Conservation (phyloP, 2,797 vertebrate genomes). For the Ataeniobius toweri region DNA sequence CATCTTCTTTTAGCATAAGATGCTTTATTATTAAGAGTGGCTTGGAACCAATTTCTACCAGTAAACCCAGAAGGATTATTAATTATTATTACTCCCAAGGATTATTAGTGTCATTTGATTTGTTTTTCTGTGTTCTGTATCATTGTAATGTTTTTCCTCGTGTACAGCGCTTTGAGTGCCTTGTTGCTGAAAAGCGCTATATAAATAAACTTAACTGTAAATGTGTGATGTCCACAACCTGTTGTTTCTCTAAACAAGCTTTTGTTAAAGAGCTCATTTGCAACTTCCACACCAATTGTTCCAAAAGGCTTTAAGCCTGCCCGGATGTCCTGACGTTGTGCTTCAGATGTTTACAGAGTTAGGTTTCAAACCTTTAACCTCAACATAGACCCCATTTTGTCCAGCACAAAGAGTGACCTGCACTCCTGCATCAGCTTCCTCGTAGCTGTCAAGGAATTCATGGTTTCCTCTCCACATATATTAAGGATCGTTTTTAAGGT, state of each 20-base stretch:
- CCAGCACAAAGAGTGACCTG: conserved; percentile 10
- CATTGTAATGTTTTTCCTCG: too few species aligned
- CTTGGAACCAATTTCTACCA: too few species aligned
- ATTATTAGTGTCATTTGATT: too few species aligned
- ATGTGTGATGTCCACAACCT: not conserved
- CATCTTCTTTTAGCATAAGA: too few species aligned
- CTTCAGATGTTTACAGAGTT: conserved; percentile 18
- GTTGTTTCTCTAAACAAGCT: not conserved
- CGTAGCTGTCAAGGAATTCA: conserved; percentile 1
- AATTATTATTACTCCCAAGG: too few species aligned
- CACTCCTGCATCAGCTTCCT: conserved; percentile 9
- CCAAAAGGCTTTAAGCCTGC: not conserved
- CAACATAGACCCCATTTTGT: conserved; percentile 8
- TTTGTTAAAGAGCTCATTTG: not conserved
- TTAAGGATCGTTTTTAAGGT: too few species aligned
- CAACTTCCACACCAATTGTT: conserved; percentile 6
- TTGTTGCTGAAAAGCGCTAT: too few species aligned
- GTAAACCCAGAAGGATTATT: too few species aligned
- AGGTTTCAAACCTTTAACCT: conserved; percentile 13
- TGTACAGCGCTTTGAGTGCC: too few species aligned
- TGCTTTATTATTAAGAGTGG: too few species aligned
- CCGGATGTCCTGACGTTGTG: conserved; percentile 9
- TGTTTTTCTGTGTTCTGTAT: too few species aligned
- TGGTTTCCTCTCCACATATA: not conserved
- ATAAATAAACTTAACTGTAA: not conserved